These are phyloP conservation scores for Coranthus polyacanthus DNA, from an alignment of 2,797 vertebrate species.

Conservation along the genomic window DNA sequence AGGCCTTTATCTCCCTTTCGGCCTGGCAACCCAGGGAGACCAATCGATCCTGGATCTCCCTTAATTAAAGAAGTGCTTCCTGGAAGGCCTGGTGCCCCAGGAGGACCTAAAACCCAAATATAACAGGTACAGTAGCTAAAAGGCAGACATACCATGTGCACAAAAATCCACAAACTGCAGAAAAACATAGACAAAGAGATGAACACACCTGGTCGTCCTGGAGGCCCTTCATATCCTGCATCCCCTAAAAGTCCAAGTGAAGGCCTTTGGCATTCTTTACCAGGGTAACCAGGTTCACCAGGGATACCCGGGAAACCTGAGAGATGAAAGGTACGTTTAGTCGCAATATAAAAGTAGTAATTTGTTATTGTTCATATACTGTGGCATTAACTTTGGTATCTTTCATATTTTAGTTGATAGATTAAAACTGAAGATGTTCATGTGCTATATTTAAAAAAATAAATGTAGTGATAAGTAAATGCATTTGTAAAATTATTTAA, in stretches of 20 bases:
- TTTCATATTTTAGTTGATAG: too few species aligned
- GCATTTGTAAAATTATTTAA: too few species aligned
- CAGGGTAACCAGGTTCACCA: slow-evolving; percentile 70
- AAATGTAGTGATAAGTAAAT: too few species aligned
- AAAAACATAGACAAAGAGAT: neutral
- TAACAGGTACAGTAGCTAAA: neutral
- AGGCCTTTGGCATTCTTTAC: slow-evolving; percentile 53
- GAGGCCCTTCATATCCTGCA: slow-evolving; percentile 59
- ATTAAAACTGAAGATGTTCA: neutral
- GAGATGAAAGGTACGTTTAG: slow-evolving; percentile 59
- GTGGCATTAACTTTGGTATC: too few species aligned
- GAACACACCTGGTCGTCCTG: slow-evolving; percentile 68
- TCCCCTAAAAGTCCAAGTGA: slow-evolving; percentile 75
- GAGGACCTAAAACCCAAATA: slow-evolving; percentile 50
- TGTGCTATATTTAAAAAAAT: neutral
- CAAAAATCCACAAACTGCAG: neutral
- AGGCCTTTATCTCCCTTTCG: slow-evolving; percentile 53
- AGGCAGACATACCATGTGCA: neutral
- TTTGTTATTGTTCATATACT: too few species aligned
- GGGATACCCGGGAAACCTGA: slow-evolving; percentile 62
- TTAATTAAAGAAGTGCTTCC: slow-evolving; percentile 3
- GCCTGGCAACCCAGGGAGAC: slow-evolving; percentile 60
- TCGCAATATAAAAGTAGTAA: too few species aligned
- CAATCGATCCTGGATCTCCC: slow-evolving; percentile 66
- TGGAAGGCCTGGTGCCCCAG: slow-evolving; percentile 54